Conservation (phyloP, 2,888 invertebrate genomes). For the Timema podura region DNA sequence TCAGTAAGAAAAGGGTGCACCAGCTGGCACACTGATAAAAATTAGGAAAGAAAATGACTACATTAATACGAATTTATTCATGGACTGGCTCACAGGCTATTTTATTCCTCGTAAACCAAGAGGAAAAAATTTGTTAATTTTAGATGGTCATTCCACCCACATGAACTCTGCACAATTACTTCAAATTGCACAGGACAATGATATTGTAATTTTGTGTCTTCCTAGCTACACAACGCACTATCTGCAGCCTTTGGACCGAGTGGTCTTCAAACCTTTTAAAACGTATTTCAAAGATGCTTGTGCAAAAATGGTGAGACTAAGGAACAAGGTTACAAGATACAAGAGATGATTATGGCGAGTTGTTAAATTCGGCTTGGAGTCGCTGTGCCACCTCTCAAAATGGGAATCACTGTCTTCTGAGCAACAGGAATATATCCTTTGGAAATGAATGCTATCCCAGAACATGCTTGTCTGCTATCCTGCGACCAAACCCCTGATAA, state of each 20-base stretch:
- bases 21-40: constrained; percentile 28
- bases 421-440: constrained; percentile 32
- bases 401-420: constrained; percentile 28
- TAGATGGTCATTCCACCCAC: constrained; percentile 39
- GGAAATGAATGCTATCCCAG: constrained; percentile 23
- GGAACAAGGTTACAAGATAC: background rate
- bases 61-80: constrained; percentile 32
- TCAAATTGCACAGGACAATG: constrained; percentile 28
- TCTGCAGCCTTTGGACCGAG: too few relatives aligned
- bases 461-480: background rate
- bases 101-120: constrained; percentile 33
- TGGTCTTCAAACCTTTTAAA: too few relatives aligned
- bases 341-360: background rate
- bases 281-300: too few relatives aligned
- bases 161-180: constrained; percentile 28
- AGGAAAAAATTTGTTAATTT: constrained; percentile 35
- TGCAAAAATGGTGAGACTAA: too few relatives aligned
- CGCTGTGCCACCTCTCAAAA: constrained; percentile 23
- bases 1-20: constrained; percentile 33
- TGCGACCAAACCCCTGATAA: too few relatives aligned
- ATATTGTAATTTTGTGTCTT: constrained; percentile 32
- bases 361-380: background rate
- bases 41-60: constrained; percentile 35
- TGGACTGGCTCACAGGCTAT: constrained; percentile 34
- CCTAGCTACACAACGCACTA: constrained; percentile 35